Percentiles rank a stretch among this genome's conserved stretches.
These are phyloP conservation scores for Bufo bufo DNA, from an alignment of 2,113 vertebrate species.

Conservation along the genomic window DNA sequence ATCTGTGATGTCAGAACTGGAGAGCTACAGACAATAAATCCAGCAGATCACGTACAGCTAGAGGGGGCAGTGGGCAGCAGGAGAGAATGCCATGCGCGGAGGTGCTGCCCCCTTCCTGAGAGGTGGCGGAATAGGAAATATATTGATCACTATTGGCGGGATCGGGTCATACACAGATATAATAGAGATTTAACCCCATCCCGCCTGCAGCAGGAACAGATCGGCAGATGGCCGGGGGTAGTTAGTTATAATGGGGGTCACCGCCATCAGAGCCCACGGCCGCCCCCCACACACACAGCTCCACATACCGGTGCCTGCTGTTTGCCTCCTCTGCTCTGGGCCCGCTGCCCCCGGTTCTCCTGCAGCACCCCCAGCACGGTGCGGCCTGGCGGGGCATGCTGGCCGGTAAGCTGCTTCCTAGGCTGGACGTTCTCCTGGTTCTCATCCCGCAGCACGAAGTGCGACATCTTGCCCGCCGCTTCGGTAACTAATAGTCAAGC, in stretches of 20 bases:
- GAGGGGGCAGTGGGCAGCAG: too few species aligned
- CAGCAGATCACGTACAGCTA: too few species aligned
- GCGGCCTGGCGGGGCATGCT: slow-evolving; percentile 62
- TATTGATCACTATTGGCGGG: neutral
- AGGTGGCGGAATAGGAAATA: neutral
- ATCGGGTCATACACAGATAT: neutral
- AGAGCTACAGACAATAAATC: neutral
- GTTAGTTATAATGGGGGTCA: too few species aligned
- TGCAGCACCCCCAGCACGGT: slow-evolving; percentile 80
- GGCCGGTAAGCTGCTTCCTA: slow-evolving; percentile 54
- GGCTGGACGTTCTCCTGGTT: slow-evolving; percentile 86
- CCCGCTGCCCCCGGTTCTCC: slow-evolving; percentile 66
- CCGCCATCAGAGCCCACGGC: too few species aligned
- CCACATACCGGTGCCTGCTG: neutral
- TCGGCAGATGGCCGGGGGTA: too few species aligned
- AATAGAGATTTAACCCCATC: too few species aligned
- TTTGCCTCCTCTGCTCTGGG: neutral
- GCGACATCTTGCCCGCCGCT: slow-evolving; percentile 49
- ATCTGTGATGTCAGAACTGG: neutral
- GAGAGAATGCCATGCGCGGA: neutral
- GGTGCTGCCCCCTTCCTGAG: too few species aligned
- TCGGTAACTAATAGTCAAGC: neutral
- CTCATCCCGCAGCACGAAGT: slow-evolving; percentile 67
- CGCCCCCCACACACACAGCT: too few species aligned
- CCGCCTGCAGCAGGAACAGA: too few species aligned